These are phyloP conservation scores for Pteropus alecto DNA, from an alignment of 2,113 vertebrate genomes.

Conservation along the genomic window DNA sequence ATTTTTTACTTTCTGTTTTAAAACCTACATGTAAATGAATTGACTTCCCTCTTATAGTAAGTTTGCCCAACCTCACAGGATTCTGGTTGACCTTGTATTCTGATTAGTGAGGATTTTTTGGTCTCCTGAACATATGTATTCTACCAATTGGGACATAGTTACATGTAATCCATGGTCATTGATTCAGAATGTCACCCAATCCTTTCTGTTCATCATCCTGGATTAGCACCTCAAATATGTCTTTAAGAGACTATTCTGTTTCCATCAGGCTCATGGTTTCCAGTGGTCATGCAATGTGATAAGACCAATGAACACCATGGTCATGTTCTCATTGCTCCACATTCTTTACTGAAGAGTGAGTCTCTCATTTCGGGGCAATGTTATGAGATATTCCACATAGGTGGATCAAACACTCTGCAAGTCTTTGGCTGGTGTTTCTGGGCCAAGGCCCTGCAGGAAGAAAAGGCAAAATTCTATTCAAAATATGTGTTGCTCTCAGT, in stretches of 20 bases:
- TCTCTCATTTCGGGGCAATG: not conserved
- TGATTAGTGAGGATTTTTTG: not conserved
- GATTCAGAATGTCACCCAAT: not conserved
- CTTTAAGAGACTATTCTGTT: not conserved
- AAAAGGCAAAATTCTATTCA: not conserved
- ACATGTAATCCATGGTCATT: not conserved
- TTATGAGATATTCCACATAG: not conserved
- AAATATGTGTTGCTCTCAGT: not conserved
- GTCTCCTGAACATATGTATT: not conserved
- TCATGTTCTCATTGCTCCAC: not conserved
- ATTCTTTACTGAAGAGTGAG: not conserved
- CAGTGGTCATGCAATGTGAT: not conserved
- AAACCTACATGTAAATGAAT: too few species aligned
- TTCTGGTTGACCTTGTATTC: not conserved
- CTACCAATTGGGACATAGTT: not conserved
- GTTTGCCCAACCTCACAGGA: not conserved
- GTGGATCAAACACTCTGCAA: not conserved
- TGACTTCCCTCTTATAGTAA: not conserved
- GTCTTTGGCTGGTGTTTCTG: not conserved
- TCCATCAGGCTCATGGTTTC: not conserved
- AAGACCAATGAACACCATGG: not conserved
- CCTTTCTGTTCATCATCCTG: not conserved
- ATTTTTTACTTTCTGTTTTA: too few species aligned
- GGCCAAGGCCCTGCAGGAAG: not conserved
- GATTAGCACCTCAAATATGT: not conserved